These are phyloP conservation scores for Malurus alboscapulatus DNA, from an alignment of 2,113 vertebrate species.

Conservation along the genomic window DNA sequence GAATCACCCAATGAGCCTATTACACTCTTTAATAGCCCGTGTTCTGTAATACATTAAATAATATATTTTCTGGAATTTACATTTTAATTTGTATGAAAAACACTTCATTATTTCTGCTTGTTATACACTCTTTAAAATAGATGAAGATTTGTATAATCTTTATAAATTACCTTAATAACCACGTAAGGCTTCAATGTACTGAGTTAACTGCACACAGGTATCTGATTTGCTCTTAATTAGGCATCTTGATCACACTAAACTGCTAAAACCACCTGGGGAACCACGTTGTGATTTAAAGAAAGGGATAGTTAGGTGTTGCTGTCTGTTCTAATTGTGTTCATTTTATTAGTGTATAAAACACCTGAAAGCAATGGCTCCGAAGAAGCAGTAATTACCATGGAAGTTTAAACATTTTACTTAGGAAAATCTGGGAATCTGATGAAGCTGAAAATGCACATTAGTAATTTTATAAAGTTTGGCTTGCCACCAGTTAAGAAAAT, in stretches of 20 bases:
- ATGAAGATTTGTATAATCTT: background rate
- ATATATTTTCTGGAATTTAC: background rate
- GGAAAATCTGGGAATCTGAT: constrained; percentile 6
- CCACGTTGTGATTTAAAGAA: background rate
- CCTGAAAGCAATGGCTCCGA: constrained; percentile 11
- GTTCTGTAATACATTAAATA: background rate
- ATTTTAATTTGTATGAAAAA: background rate
- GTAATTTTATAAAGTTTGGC: constrained; percentile 36
- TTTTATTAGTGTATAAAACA: background rate
- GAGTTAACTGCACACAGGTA: background rate
- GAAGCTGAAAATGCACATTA: constrained; percentile 41
- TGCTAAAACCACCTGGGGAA: background rate
- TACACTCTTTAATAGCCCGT: background rate
- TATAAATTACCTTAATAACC: background rate
- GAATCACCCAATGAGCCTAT: background rate
- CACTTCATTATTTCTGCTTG: background rate
- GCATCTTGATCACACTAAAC: background rate
- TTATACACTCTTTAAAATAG: constrained; percentile 36
- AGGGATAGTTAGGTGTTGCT: background rate
- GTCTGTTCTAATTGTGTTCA: background rate
- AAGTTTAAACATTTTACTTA: background rate
- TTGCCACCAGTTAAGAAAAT: constrained; percentile 59
- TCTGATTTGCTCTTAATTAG: background rate
- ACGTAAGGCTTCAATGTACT: constrained; percentile 5
- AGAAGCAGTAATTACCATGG: background rate